These are phyloP conservation scores for Cyanistes caeruleus DNA, from an alignment of 2,113 vertebrate species.

Conservation along the genomic window DNA sequence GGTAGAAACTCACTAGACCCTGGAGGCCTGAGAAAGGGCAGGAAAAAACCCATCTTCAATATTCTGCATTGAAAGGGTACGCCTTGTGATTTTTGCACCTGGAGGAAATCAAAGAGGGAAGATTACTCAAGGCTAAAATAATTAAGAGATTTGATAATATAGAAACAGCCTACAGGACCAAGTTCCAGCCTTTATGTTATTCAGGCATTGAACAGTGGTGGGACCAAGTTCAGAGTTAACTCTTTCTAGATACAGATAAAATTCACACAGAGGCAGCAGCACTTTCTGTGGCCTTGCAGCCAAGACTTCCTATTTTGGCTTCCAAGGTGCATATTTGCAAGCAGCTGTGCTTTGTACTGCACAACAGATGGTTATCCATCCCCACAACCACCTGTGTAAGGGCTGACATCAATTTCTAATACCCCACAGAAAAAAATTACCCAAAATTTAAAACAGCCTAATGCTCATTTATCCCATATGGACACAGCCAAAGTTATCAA, in stretches of 20 bases:
- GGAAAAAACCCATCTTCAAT: neutral
- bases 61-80: constrained; percentile 72
- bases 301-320: neutral
- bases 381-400: neutral
- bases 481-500: neutral
- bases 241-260: neutral
- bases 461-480: neutral
- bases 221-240: neutral
- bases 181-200: neutral
- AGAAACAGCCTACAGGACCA: neutral
- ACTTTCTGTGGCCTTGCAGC: neutral
- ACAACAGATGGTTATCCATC: neutral
- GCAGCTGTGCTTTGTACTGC: neutral
- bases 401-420: neutral
- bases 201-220: neutral
- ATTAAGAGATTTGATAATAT: neutral
- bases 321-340: neutral
- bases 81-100: constrained; percentile 69
- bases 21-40: neutral
- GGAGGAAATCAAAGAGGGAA: neutral
- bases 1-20: neutral
- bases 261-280: neutral
- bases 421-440: neutral
- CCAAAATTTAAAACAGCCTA: neutral
- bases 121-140: neutral